These are phyloP conservation scores for Slavum lentiscoides DNA, from an alignment of 2,888 invertebrate species.

Conservation along the genomic window DNA sequence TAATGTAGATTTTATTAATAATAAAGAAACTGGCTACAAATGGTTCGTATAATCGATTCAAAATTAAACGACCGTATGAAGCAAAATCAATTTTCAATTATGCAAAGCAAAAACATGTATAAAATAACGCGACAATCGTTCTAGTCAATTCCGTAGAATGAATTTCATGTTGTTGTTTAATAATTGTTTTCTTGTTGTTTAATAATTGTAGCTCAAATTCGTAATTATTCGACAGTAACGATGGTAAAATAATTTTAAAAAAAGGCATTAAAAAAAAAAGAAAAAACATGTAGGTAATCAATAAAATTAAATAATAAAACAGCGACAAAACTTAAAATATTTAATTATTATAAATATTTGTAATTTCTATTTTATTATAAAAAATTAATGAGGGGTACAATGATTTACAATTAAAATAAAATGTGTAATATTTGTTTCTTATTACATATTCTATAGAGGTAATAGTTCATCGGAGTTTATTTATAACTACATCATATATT, in stretches of 20 bases:
- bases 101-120: background rate
- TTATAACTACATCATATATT: constrained; percentile 10
- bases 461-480: background rate
- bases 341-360: constrained; percentile 24
- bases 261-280: no score
- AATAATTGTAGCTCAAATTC: background rate
- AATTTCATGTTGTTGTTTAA: constrained; percentile 5
- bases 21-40: background rate
- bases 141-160: background rate
- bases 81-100: background rate
- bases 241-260: constrained; percentile 25
- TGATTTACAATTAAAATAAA: constrained; percentile 23
- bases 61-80: background rate
- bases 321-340: constrained; percentile 33
- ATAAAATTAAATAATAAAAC: constrained; percentile 30
- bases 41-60: background rate
- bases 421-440: constrained; percentile 20
- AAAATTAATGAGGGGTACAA: constrained; percentile 33
- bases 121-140: background rate
- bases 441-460: constrained; percentile 24
- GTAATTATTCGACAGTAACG: constrained; percentile 21
- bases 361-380: constrained; percentile 37
- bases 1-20: background rate
- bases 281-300: background rate
- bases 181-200: background rate